Evolutionary conservation across 2,797 vertebrate species (phyloP).

Genomic region (Acanthurus lineatus): DNA sequence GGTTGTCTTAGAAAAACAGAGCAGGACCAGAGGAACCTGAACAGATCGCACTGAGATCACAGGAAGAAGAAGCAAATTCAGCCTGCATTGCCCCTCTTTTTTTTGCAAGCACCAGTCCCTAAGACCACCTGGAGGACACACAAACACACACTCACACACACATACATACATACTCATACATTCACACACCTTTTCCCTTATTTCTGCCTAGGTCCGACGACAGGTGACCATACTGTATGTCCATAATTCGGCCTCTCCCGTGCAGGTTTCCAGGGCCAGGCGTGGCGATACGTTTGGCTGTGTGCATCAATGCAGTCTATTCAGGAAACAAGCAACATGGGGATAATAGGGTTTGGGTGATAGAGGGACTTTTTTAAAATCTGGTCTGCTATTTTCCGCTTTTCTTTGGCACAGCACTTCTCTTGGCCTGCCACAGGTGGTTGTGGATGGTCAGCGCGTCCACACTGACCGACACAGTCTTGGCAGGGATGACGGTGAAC

Average conservation of each 20-base stretch:
- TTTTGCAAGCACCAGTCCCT: conserved; percentile 60
- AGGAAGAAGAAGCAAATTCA: conserved; percentile 55
- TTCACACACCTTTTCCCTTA: conserved; percentile 21
- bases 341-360: conserved; percentile 39
- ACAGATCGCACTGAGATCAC: conserved; percentile 64
- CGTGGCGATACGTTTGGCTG: conserved; percentile 45
- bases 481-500: conserved; percentile 96
- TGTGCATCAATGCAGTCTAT: conserved; percentile 58
- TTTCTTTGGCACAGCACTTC: conserved; percentile 93
- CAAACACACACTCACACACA: conserved; percentile 4
- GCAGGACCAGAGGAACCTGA: conserved; percentile 40
- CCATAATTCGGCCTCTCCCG: conserved; percentile 23
- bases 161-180: background rate
- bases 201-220: conserved; percentile 58
- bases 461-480: conserved; percentile 97
- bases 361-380: background rate
- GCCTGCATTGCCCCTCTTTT: conserved; percentile 53
- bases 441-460: conserved; percentile 97
- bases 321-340: conserved; percentile 67
- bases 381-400: conserved; percentile 87
- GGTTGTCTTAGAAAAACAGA: conserved; percentile 45
- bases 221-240: conserved; percentile 31
- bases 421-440: conserved; percentile 97
- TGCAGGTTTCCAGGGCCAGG: conserved; percentile 29
- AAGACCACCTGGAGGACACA: conserved; percentile 27